Conservation (phyloP, 2,888 invertebrate species). For the Syrista parreyssii region DNA sequence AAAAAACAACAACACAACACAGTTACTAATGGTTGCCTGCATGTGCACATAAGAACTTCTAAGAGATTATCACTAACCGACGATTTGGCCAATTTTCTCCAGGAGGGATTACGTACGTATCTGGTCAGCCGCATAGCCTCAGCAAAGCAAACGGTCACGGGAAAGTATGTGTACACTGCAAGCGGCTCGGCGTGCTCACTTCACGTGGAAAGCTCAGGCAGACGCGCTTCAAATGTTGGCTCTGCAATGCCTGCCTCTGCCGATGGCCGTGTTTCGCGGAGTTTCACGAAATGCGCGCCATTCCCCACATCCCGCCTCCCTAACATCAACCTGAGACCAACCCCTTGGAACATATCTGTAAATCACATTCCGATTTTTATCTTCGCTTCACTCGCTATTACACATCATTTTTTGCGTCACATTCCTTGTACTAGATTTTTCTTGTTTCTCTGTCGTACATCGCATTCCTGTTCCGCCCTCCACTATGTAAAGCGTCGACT, state of each 20-base stretch:
- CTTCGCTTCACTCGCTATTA: not conserved
- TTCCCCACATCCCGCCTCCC: slow-evolving; percentile 64
- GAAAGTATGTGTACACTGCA: slow-evolving; percentile 66
- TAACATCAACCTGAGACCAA: slow-evolving; percentile 59
- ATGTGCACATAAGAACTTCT: slow-evolving; percentile 21
- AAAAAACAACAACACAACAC: slow-evolving; percentile 32
- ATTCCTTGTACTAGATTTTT: not conserved
- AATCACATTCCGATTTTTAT: not conserved
- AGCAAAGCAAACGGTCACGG: slow-evolving; percentile 66
- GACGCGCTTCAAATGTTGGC: slow-evolving; percentile 67
- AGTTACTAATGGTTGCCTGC: slow-evolving; percentile 23
- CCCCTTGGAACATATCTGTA: not conserved
- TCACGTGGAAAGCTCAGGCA: slow-evolving; percentile 65
- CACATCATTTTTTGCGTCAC: not conserved
- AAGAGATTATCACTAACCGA: slow-evolving; percentile 55
- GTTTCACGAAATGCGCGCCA: slow-evolving; percentile 63
- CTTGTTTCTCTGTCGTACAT: not conserved
- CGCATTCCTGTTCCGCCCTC: not conserved
- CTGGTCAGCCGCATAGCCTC: slow-evolving; percentile 66
- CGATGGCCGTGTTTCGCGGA: slow-evolving; percentile 65
- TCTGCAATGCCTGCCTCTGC: slow-evolving; percentile 65
- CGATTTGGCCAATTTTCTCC: slow-evolving; percentile 64
- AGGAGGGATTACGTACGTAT: slow-evolving; percentile 64
- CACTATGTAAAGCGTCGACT: not conserved
- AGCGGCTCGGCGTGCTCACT: slow-evolving; percentile 64